Base-by-base conservation (phyloP, 2,797 vertebrate genomes). In the Carcharodon carcharias region DNA sequence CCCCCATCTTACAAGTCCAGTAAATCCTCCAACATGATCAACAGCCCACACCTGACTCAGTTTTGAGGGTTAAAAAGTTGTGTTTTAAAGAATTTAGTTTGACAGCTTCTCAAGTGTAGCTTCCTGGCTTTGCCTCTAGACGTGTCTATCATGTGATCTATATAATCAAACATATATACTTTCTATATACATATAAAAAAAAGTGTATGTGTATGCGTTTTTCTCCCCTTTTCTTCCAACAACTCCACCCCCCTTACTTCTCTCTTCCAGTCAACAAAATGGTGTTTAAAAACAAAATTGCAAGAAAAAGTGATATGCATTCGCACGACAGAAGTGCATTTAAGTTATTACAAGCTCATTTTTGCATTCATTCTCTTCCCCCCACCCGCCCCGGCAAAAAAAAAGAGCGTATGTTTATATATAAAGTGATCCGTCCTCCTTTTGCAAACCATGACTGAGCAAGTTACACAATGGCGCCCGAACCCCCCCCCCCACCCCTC, bases 401-500 rank as follows among this genome's bases (percentile, higher is more conserved):
- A 85, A 2, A 26, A 26, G 26, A 50, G 40, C 82, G 11, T 80
- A 40, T 80, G 35, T 80, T 40, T 80, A 85, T 50, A 50, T 50
- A 45, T 26, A 85, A 50, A 50, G 18, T 45, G 18, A 50, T 85
- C 45, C 40, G 82, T 45, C 82, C 40, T 50, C 21, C 45, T 85
- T 50, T 73, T 95, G 67, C 67, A 95, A 95, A 95, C 94, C 67
- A 73, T 95, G 94, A 95, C 94, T 95, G 94, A 71, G 94, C 94
- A 95, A 95, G 67, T 95, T 95, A 28, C 94, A 95, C 94, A 95
- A 95, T 95, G 94, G 94, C 94, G 94, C 45, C 93, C 65, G 23
- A 40, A 88, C 56, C 31, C 88, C 91, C 89, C 87, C 87, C 87
- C 87, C 50, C 85, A 21, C 21, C 85, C 21, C 26, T 71, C 28